A percentile compares a stretch with the other conserved stretches of the same genome.
Evolutionary conservation across 2,113 vertebrate genomes (phyloP).

Genomic region (Conger conger): DNA sequence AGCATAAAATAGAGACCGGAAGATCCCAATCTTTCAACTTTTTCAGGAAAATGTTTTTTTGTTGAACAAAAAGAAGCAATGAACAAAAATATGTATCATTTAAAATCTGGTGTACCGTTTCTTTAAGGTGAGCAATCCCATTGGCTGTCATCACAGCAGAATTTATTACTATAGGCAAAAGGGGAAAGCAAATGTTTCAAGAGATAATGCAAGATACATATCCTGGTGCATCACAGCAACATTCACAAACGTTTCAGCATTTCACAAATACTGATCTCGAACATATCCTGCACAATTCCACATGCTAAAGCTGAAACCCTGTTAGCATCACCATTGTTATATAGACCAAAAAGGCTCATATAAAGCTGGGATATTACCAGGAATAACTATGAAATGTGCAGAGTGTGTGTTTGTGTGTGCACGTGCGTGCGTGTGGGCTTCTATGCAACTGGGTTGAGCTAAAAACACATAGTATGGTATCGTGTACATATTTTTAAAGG

Average conservation of each 20-base stretch:
- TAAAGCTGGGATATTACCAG: not conserved
- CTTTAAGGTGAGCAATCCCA: slow-evolving; percentile 45
- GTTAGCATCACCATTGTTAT: not conserved
- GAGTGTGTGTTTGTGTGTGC: too few species aligned
- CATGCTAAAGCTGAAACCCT: not conserved
- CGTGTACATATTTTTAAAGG: not conserved
- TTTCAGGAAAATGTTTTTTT: slow-evolving; percentile 62
- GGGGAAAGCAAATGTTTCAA: slow-evolving; percentile 33
- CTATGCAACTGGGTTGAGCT: not conserved
- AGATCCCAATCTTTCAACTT: slow-evolving; percentile 64
- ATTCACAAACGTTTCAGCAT: slow-evolving; percentile 8
- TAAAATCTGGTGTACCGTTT: slow-evolving; percentile 40
- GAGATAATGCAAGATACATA: slow-evolving; percentile 35
- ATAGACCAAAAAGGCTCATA: not conserved
- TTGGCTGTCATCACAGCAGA: slow-evolving; percentile 30
- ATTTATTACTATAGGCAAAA: slow-evolving; percentile 37
- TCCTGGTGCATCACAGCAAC: slow-evolving; percentile 30
- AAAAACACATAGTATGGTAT: not conserved
- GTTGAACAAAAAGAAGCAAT: slow-evolving; percentile 41
- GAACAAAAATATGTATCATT: slow-evolving; percentile 49
- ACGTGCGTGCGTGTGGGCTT: too few species aligned
- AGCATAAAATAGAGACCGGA: slow-evolving; percentile 68
- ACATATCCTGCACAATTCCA: not conserved
- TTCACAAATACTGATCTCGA: not conserved
- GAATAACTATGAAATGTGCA: not conserved